Evolutionary conservation across 2,888 invertebrate species (phyloP).

Genomic region (Conchocele bisecta): DNA sequence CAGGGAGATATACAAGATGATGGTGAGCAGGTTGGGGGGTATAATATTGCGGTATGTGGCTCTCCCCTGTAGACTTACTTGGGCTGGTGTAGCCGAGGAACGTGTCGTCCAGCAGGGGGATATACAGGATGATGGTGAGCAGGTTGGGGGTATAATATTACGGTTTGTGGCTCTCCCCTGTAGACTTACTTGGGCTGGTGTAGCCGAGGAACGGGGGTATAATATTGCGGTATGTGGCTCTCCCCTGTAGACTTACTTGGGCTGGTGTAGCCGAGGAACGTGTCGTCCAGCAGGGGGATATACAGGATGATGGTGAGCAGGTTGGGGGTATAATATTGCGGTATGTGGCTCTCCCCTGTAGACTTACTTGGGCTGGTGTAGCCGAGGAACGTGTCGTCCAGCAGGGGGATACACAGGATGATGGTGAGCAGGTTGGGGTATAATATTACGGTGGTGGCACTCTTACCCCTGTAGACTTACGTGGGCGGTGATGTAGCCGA

Average conservation of each 20-base stretch:
- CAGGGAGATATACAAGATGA: conserved; percentile 87
- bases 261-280: conserved; percentile 69
- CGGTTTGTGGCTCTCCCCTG: too few relatives aligned
- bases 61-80: too few relatives aligned
- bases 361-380: conserved; percentile 41
- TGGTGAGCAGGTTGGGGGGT: conserved; percentile 88
- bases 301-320: conserved; percentile 87
- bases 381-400: conserved; percentile 86
- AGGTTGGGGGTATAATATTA: conserved; percentile 90
- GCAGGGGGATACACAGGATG: conserved; percentile 87
- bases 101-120: conserved; percentile 89
- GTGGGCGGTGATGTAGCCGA: too few relatives aligned
- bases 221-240: too few relatives aligned
- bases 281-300: conserved; percentile 88
- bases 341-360: too few relatives aligned
- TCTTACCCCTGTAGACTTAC: too few relatives aligned
- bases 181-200: too few relatives aligned
- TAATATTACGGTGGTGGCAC: too few relatives aligned
- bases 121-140: conserved; percentile 87
- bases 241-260: conserved; percentile 47
- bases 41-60: too few relatives aligned
- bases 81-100: conserved; percentile 53
- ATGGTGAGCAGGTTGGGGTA: conserved; percentile 88
- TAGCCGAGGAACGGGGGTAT: too few relatives aligned
- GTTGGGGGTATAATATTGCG: conserved; percentile 90